Base-by-base conservation (phyloP, 2,888 invertebrate species). In the Venusia cambrica region DNA sequence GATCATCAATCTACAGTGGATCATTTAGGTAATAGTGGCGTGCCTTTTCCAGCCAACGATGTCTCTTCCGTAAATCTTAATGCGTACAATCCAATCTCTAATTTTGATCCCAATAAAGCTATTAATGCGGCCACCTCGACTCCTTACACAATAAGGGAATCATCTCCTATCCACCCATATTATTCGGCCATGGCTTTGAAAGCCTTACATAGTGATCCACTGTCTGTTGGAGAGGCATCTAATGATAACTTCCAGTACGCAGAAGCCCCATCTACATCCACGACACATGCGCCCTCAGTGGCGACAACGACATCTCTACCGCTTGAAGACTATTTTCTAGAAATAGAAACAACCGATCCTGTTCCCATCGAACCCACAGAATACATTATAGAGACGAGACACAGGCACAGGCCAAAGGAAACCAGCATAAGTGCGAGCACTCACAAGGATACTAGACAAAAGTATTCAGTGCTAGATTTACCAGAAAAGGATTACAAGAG, bases 221-320 rank as follows among this genome's bases (percentile, higher is more conserved):
- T 67, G 22, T 58, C 73, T 0, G 50, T 62, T 38, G 70, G 77
- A 2, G 81, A 81, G 28, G 73, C 83, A 4, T 83, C 87, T 1
- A 87, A 83, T 36, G 59, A 74, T 24, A 77, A 83, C 40, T 75
- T 66, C 28, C 78, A 78, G 27, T 80, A 76, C 34, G 77, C 68
- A 1, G 78, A 75, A 51, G 65, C 78, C 1, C 81, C 80, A 0
- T 45, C 56, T 0, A 48, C 58, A 2, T 54, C 68, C 1, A 66
- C 68, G 1, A 49, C 70, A 1, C 40, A 55, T 4, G 29, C 63
- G 1, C 45, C 35, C 2, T 14, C 62, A 1, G 35, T 59, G 7
- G 64, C 66, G 0, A 71, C 72, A 2, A 69, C 69, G 1, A 62
- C 65, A 5, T 38, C 48, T 9, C 22, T 51, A 3, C 41, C 58